These are phyloP conservation scores for Opisthograptis luteolata DNA, from an alignment of 2,888 invertebrate species.

Conservation along the genomic window DNA sequence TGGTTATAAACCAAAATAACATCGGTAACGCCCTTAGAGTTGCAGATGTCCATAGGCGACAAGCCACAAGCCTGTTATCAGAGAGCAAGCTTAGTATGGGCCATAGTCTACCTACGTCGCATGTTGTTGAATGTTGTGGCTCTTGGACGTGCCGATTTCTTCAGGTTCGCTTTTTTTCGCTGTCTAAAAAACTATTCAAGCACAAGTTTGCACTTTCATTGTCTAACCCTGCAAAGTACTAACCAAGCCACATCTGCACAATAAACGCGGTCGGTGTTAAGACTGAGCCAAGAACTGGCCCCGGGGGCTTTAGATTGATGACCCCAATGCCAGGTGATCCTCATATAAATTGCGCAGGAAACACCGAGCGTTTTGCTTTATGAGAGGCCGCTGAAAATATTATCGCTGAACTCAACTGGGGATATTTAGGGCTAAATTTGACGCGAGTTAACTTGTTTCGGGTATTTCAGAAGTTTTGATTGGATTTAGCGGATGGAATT, in stretches of 20 bases:
- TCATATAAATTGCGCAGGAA: conserved; percentile 42
- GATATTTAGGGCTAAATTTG: conserved; percentile 4
- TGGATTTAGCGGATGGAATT: too few species aligned
- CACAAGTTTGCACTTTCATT: neutral
- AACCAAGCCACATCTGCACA: conserved; percentile 41
- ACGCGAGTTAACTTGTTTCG: neutral
- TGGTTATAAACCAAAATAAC: too few species aligned
- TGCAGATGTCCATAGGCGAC: too few species aligned
- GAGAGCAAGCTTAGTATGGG: too few species aligned
- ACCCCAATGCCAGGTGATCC: conserved; percentile 70
- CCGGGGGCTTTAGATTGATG: conserved; percentile 71
- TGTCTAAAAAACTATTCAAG: too few species aligned
- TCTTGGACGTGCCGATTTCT: too few species aligned
- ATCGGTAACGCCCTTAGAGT: too few species aligned
- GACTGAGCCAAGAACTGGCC: conserved; percentile 66
- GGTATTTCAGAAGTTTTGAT: neutral
- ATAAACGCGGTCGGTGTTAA: conserved; percentile 56
- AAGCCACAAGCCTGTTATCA: too few species aligned
- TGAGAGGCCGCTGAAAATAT: conserved; percentile 47
- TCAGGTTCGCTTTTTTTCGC: too few species aligned
- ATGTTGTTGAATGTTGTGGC: too few species aligned
- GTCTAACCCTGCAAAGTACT: conserved; percentile 5
- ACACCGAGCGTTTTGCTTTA: conserved; percentile 52
- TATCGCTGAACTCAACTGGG: conserved; percentile 28
- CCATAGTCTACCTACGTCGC: too few species aligned